Base-by-base conservation (phyloP, 2,888 invertebrate genomes). In the Tachina fera region DNA sequence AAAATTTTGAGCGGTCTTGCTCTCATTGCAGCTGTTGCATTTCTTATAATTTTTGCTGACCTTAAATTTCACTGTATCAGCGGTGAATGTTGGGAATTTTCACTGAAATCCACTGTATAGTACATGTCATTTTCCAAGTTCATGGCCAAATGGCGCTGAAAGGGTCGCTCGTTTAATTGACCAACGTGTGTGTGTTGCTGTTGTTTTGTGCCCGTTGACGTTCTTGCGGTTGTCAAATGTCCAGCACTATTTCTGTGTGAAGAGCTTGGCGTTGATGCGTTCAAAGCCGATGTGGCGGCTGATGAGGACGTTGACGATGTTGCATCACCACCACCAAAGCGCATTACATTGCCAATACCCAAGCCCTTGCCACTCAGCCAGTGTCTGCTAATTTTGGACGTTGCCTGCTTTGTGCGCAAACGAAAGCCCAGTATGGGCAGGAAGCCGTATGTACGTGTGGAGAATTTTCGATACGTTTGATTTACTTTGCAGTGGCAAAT, bases 401-500 rank as follows among this genome's bases (percentile, higher is more conserved):
- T 91, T 83, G 91, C 88, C 74, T 86, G 86, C 89, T 93, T 93
- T 81, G 90, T 89, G 45, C 92, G 92, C 49, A 92, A 91, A 81
- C 91, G 90, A 87, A 93, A 92, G 11, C 92, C 93, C 88, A 93
- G 91, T 86, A 93, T 93, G 77, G 93, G 92, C 89, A 93, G 93
- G 87, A 93, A 91, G 82, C 94, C 94, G 88, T 94, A 92, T 39
- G 94, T 92, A 47, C 94, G 94, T 9, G 95, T 94, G 79, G 95
- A 93, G 89, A 95, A 94, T 49, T 95, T 94, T 67, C 95, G 95
- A 92, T 96, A 96, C 0, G 96, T 96, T 93, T 96, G 95, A 93
- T 96, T 96, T 88, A 96, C 95, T 88, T 96, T 95, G 92, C 96
- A 96, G 92, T 96, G 96, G 91, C 96, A 96, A 56, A 95, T 95